Evolutionary conservation across 1,140 invertebrate species (phyloP).

Genomic region (Neuroterus valhalla): DNA sequence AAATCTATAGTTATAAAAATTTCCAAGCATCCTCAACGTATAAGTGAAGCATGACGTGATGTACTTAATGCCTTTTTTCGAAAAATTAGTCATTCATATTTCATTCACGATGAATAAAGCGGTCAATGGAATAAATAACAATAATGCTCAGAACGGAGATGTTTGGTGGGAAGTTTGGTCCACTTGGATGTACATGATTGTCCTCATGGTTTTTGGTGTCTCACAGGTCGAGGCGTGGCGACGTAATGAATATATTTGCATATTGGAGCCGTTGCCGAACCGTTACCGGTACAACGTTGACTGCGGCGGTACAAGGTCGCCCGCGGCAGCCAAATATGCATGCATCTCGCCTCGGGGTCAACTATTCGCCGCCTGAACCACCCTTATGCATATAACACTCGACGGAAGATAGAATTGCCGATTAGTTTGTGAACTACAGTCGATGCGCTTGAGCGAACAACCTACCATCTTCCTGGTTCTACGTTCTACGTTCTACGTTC

Average conservation of each 20-base stretch:
- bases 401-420: conserved; percentile 64
- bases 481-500: conserved; percentile 21
- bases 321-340: conserved; percentile 72
- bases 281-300: conserved; percentile 69
- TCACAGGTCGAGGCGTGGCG: conserved; percentile 53
- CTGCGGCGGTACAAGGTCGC: conserved; percentile 62
- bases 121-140: conserved; percentile 19
- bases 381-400: conserved; percentile 67
- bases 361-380: conserved; percentile 59
- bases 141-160: conserved; percentile 5
- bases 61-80: neutral
- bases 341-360: conserved; percentile 69
- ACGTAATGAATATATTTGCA: conserved; percentile 75
- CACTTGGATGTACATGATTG: conserved; percentile 19
- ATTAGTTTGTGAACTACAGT: conserved; percentile 67
- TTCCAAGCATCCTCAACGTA: too few relatives aligned
- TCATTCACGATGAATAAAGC: conserved; percentile 9
- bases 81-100: conserved; percentile 14
- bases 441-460: conserved; percentile 24
- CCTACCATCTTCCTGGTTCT: conserved; percentile 14
- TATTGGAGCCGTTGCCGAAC: conserved; percentile 72
- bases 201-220: conserved; percentile 40
- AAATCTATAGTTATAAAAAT: too few relatives aligned
- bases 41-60: neutral
- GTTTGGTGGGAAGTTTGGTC: neutral